Evolutionary conservation across 1,140 invertebrate genomes (phyloP).

Genomic region (Tenebrio molitor): DNA sequence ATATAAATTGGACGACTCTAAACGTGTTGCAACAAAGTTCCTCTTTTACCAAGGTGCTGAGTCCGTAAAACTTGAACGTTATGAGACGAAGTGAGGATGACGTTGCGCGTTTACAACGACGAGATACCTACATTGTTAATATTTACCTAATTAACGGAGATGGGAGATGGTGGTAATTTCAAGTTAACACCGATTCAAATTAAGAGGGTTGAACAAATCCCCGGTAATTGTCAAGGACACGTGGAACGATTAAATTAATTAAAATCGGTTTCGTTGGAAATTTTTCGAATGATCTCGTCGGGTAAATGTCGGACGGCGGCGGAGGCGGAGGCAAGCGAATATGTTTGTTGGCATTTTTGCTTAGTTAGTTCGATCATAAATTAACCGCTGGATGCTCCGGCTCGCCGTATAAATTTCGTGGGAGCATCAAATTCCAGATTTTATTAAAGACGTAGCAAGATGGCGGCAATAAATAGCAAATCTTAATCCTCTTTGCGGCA

Average conservation of each 20-base stretch:
- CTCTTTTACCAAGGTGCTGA: neutral
- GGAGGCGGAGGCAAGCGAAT: too few relatives aligned
- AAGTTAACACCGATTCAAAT: neutral
- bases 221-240: neutral
- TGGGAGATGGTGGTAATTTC: neutral
- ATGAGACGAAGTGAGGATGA: neutral
- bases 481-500: conserved; percentile 3
- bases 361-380: too few relatives aligned
- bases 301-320: too few relatives aligned
- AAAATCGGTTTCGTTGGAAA: neutral
- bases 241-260: conserved; percentile 20
- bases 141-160: neutral
- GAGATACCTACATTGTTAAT: neutral
- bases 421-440: neutral
- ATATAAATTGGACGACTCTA: neutral
- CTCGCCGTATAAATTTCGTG: neutral
- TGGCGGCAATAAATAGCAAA: neutral
- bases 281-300: too few relatives aligned
- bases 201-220: neutral
- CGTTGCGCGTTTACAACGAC: neutral
- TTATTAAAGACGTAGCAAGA: conserved; percentile 1
- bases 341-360: too few relatives aligned
- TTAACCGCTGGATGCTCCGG: neutral
- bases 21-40: neutral
- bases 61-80: neutral